phyloP scores from a whole-genome alignment of 1,140 invertebrate species.

The Ladona fulva region DNA sequence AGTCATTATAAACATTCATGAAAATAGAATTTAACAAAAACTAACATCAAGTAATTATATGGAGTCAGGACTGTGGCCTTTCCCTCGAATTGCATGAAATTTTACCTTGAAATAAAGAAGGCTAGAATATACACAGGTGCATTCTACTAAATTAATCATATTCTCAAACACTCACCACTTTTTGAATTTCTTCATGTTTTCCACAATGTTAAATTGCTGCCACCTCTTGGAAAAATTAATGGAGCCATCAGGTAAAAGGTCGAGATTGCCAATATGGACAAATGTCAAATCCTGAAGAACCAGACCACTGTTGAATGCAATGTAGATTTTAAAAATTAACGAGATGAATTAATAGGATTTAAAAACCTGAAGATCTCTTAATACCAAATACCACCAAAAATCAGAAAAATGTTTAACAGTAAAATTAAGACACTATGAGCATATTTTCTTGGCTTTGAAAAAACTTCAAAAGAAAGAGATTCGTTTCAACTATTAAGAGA shows the following conservation, averaged over 20 bases:
- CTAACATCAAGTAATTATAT: no score
- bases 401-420: background rate
- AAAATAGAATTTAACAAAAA: no score
- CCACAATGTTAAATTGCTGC: constrained; percentile 96
- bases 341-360: constrained; percentile 19
- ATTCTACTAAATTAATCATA: no score
- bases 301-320: constrained; percentile 74
- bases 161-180: constrained; percentile 60
- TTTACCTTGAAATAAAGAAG: no score
- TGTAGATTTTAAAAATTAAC: constrained; percentile 28
- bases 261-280: constrained; percentile 94
- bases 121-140: no score
- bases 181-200: constrained; percentile 94
- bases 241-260: constrained; percentile 74
- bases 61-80: no score
- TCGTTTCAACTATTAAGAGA: no score
- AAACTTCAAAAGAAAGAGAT: no score
- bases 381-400: background rate
- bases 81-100: no score
- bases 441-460: no score
- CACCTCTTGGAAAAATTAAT: constrained; percentile 97
- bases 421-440: no score
- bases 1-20: no score
- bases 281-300: constrained; percentile 98
- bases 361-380: background rate